Conservation (phyloP, 2,797 vertebrate species). For the Alauda arvensis region DNA sequence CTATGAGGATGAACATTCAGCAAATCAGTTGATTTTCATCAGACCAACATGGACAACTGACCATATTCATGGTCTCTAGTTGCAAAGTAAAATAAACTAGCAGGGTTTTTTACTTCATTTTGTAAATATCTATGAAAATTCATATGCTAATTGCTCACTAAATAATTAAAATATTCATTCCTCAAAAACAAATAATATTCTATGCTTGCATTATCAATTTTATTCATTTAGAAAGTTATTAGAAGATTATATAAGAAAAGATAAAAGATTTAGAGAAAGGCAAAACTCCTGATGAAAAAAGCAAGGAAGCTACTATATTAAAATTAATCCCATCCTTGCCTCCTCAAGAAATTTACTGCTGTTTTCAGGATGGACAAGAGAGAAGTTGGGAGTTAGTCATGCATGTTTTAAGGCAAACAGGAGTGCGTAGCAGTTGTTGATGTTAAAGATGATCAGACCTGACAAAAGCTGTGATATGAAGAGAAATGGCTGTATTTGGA, state of each 20-base stretch:
- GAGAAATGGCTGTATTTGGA: neutral
- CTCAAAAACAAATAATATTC: neutral
- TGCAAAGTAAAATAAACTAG: neutral
- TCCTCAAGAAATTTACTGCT: neutral
- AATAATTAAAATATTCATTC: neutral
- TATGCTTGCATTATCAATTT: neutral
- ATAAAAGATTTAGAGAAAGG: neutral
- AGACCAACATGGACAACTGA: neutral
- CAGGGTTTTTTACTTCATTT: neutral
- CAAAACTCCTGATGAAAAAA: neutral
- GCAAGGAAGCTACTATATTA: neutral
- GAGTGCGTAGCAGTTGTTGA: neutral
- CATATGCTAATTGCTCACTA: neutral
- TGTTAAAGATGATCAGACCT: neutral
- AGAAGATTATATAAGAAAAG: neutral
- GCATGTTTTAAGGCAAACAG: neutral
- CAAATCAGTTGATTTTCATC: neutral
- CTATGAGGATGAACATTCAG: neutral
- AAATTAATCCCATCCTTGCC: neutral
- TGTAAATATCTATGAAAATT: neutral
- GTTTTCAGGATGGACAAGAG: neutral
- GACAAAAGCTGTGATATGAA: neutral
- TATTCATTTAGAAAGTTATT: neutral
- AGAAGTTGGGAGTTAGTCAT: neutral
- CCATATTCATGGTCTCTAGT: neutral